Base-by-base conservation (phyloP, 2,797 vertebrate species). In the Poeciliopsis infans region DNA sequence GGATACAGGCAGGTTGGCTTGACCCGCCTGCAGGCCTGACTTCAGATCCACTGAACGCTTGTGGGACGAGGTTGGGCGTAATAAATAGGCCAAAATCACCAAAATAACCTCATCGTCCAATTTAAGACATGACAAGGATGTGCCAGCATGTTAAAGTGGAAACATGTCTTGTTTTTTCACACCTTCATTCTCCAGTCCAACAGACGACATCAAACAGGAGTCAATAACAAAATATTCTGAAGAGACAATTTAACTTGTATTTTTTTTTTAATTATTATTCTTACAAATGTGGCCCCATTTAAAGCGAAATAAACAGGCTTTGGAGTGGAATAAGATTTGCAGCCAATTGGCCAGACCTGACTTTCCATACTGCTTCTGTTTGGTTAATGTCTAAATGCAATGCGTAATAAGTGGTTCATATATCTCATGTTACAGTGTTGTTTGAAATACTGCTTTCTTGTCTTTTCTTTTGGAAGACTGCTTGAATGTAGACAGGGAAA, bases 401-500 rank as follows among this genome's bases (percentile, higher is more conserved):
- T 70, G 41, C 45, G 33, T 76, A 4, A 51, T 47, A 72, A 87
- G 84, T 39, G 78, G 39, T 79, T 85, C 70, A 53, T 64, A 76
- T 80, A 84, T 85, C 81, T 76, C 77, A 66, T 61, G 66, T 88
- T 80, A 53, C 81, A 79, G 33, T 74, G 80, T 83, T 74, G 78
- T 83, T 43, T 74, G 46, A 73, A 33, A 68, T 43, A 75, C 43
- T 49, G 72, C 75, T 87, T 83, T 89, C 73, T 86, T 75, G 74
- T 91, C 82, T 86, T 86, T 91, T 89, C 77, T 91, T 88, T 90
- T 87, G 79, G 89, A 94, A 89, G 94, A 95, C 95, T 95, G 94
- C 92, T 94, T 96, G 95, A 96, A 96, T 96, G 95, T 96, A 95
- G 89, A 82, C 84, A 66, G 80, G 87, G 70, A 83, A 80, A 78